Percentiles rank a stretch among this genome's conserved stretches.
Conservation (phyloP, 2,113 vertebrate genomes). For the Ictalurus punctatus region DNA sequence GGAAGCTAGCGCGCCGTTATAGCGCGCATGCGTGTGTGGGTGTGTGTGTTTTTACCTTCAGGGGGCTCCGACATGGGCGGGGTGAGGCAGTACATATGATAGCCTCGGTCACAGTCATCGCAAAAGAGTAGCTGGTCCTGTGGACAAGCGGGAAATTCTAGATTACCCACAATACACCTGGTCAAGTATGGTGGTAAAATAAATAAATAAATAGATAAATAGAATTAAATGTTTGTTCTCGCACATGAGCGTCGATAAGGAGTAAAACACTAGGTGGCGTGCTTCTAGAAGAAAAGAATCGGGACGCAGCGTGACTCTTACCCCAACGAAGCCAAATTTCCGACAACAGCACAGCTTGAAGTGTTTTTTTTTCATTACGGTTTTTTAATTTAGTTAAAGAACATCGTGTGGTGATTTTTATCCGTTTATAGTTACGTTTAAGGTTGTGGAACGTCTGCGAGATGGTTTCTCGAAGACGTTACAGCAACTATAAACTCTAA, state of each 20-base stretch:
- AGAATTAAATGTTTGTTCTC: too few relatives aligned
- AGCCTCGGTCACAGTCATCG: slow-evolving; percentile 77
- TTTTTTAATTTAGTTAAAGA: background rate
- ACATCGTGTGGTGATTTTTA: background rate
- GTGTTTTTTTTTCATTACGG: background rate
- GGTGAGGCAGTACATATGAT: slow-evolving; percentile 78
- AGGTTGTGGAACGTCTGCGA: background rate
- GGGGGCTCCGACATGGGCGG: slow-evolving; percentile 76
- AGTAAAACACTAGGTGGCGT: too few relatives aligned
- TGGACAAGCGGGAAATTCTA: background rate
- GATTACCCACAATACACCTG: background rate
- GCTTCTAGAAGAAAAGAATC: background rate
- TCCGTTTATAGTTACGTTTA: background rate
- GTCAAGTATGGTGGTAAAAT: background rate
- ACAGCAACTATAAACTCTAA: background rate
- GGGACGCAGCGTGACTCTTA: too few relatives aligned
- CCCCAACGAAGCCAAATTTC: background rate
- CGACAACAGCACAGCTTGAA: background rate
- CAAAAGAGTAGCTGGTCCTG: slow-evolving; percentile 80
- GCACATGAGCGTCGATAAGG: too few relatives aligned
- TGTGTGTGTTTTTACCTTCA: slow-evolving; percentile 63
- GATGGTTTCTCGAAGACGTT: background rate
- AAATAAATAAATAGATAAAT: too few relatives aligned
- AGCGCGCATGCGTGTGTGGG: too few relatives aligned
- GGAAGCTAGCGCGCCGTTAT: background rate